Evolutionary conservation across 2,797 vertebrate genomes (phyloP).

Genomic region (Sylvilagus floridanus): DNA sequence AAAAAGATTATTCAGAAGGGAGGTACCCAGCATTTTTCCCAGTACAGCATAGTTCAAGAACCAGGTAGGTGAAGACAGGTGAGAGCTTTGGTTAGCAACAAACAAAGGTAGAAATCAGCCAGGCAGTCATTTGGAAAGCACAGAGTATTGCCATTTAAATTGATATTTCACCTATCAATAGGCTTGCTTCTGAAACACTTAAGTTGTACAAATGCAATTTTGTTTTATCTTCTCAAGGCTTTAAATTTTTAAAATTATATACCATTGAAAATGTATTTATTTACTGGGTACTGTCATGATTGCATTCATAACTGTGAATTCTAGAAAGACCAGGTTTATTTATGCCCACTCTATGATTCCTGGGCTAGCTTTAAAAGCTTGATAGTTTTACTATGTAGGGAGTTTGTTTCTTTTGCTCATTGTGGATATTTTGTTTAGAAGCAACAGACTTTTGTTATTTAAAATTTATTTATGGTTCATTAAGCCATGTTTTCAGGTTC

Average conservation of each 20-base stretch:
- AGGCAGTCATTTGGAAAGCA: neutral
- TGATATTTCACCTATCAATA: neutral
- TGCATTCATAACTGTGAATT: neutral
- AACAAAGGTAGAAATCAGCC: neutral
- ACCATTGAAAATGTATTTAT: constrained; percentile 25
- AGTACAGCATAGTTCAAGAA: neutral
- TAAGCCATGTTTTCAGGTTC: constrained; percentile 40
- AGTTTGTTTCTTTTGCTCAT: constrained; percentile 12
- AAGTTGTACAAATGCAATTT: neutral
- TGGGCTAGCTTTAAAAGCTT: constrained; percentile 27
- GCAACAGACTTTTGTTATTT: constrained; percentile 33
- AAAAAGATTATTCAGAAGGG: neutral
- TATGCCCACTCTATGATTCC: neutral
- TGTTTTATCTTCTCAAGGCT: constrained; percentile 21
- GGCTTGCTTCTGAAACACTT: constrained; percentile 10
- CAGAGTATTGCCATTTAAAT: neutral
- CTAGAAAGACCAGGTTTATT: neutral
- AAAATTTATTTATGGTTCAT: constrained; percentile 28
- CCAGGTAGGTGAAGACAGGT: neutral
- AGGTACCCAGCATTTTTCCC: neutral
- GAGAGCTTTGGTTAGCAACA: neutral
- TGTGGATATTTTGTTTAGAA: constrained; percentile 48
- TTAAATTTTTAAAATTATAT: neutral
- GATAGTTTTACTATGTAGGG: neutral
- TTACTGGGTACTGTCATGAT: neutral